Evolutionary conservation across 1,140 invertebrate genomes (phyloP), one percentile per base, ranked within the genome.

Genomic region (Lepidurus couesii): DNA sequence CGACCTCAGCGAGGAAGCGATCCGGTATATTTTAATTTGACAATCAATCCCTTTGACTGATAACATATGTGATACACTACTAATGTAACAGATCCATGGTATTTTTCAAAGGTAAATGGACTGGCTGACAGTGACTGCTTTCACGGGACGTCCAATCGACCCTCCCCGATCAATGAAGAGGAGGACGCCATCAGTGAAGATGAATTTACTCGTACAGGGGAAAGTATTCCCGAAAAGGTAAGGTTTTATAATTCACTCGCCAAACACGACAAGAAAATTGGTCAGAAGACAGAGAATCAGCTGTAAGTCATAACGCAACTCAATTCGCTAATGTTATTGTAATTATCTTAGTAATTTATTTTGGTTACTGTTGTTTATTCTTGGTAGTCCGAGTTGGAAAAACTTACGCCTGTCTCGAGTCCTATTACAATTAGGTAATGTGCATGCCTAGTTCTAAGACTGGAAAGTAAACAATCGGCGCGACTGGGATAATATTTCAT

Each of bases 1-100:
- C 86, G 96, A 45, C 95, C 96, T 7, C 95, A 97, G 85, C 93
- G 92, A 26, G 87, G 94, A 45, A 96, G 95, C 83, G 93, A 95
- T 83, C 90, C 89, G 73, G 88, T 83, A 34, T 34, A 34, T 34
- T 34, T 34, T 34, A 34, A 45, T 81, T 65, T 47, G 21, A 65
- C 13, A 65, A n/a, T 1, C 53, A 65, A 11, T 47, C 10, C 6
- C 10, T 47, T 47, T 47, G 1, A 47, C 7, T 47, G 45, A 47
- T 47, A 2, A 47, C 1, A 47, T 47, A 16, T 2, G n/a, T 10
- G 2, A 6, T 6, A 47, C 10, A 7, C 16, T 11, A 47, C 16
- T 47, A 7, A 47, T 1, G 1, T 3, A 9, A 5, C 45, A 47
- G 4, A 47, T 47, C 13, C 16, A 16, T 21, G 21, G 13, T 16